Conservation (phyloP, 35 echinoderm and acorn worm species). For the Amphiura filiformis region DNA sequence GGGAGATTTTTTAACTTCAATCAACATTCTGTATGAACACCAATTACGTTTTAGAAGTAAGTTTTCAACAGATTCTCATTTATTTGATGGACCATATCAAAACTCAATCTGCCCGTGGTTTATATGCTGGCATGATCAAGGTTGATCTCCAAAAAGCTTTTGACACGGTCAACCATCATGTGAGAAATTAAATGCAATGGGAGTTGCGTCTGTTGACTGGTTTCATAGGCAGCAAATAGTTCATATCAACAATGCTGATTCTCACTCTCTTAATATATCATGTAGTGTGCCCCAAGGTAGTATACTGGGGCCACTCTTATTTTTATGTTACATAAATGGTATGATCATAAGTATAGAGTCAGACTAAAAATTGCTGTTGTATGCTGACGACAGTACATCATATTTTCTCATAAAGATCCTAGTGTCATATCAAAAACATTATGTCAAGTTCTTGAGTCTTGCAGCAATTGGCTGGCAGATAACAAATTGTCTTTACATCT, state of each 20-base stretch:
- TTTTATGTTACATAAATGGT: slow-evolving; percentile 29
- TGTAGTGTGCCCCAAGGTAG: too few species aligned
- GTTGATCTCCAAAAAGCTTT: too few species aligned
- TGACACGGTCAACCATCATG: too few species aligned
- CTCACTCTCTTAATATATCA: too few species aligned
- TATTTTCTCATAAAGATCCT: slow-evolving; percentile 13
- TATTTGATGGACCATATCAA: too few species aligned
- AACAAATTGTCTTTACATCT: slow-evolving; percentile 33
- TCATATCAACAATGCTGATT: too few species aligned
- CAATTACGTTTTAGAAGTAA: slow-evolving; percentile 28
- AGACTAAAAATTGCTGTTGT: slow-evolving; percentile 20
- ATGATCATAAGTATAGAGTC: slow-evolving; percentile 20
- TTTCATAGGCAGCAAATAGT: too few species aligned
- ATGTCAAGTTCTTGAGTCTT: slow-evolving; percentile 6
- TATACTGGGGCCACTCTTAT: slow-evolving; percentile 20
- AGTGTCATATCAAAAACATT: not conserved
- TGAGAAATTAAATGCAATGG: too few species aligned
- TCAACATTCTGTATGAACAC: slow-evolving; percentile 16
- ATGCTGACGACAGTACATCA: slow-evolving; percentile 21
- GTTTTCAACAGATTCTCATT: too few species aligned
- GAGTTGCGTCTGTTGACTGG: too few species aligned
- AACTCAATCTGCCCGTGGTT: not conserved
- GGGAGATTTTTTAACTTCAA: slow-evolving; percentile 10
- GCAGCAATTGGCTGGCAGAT: slow-evolving; percentile 21
- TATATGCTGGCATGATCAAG: not conserved